Evolutionary conservation across 2,113 vertebrate genomes (phyloP).

Genomic region (Chunga burmeisteri): DNA sequence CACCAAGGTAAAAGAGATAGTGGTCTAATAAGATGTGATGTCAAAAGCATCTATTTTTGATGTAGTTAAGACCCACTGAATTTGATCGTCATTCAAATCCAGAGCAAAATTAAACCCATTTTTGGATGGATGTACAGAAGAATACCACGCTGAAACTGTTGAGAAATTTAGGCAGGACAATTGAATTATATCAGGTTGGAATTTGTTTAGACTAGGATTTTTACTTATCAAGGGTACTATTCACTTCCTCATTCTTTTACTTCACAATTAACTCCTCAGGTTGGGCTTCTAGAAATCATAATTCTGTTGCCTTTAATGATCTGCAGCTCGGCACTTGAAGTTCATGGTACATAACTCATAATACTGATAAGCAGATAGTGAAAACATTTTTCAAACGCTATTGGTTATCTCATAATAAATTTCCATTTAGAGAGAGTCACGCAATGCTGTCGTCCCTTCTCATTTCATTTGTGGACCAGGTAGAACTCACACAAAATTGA

Average conservation of each 20-base stretch:
- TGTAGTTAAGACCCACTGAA: neutral
- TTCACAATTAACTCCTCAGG: neutral
- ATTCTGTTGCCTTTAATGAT: neutral
- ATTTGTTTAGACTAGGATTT: slow-evolving; percentile 31
- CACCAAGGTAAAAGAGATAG: neutral
- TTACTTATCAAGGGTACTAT: slow-evolving; percentile 32
- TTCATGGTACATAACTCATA: neutral
- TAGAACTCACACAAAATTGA: neutral
- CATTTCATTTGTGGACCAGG: neutral
- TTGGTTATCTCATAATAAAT: neutral
- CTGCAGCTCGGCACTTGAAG: neutral
- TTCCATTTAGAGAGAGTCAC: neutral
- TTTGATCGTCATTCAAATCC: neutral
- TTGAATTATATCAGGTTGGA: neutral
- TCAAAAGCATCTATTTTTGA: neutral
- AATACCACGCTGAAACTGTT: neutral
- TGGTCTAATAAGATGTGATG: neutral
- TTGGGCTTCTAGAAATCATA: neutral
- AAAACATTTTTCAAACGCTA: neutral
- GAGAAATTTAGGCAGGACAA: neutral
- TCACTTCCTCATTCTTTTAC: neutral
- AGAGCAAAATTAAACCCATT: neutral
- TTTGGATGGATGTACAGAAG: neutral
- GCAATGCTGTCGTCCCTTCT: neutral
- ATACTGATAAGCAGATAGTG: neutral